phyloP scores from a whole-genome alignment of 1,140 invertebrate genomes.

The Camponotus pennsylvanicus region DNA sequence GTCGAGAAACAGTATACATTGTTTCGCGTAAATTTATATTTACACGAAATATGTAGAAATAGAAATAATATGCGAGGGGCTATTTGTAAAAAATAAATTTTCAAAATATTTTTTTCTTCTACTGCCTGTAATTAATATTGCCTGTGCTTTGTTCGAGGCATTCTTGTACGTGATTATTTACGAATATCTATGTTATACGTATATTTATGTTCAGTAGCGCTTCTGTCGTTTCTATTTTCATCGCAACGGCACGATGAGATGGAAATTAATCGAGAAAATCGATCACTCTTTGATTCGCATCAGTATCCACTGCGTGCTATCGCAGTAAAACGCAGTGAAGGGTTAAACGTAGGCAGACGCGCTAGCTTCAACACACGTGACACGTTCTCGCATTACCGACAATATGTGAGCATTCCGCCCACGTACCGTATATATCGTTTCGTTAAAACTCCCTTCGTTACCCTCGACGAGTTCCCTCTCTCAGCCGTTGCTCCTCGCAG shows the following conservation, averaged over 20 bases:
- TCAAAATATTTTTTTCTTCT: neutral
- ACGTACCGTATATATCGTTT: conserved; percentile 47
- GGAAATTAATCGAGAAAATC: conserved; percentile 51
- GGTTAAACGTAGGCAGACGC: conserved; percentile 50
- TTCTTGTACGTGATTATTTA: conserved; percentile 26
- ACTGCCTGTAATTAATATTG: neutral
- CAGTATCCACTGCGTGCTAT: conserved; percentile 50
- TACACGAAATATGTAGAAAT: neutral
- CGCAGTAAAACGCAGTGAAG: conserved; percentile 34
- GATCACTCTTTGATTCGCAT: conserved; percentile 43
- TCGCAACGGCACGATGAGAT: conserved; percentile 15
- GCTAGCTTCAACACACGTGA: conserved; percentile 22
- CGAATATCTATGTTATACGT: conserved; percentile 32
- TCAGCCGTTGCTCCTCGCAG: conserved; percentile 39
- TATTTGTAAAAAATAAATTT: neutral
- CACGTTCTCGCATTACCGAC: conserved; percentile 61
- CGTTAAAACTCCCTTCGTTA: conserved; percentile 63
- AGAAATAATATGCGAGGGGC: neutral
- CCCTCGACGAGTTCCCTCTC: conserved; percentile 39
- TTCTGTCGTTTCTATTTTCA: conserved; percentile 39
- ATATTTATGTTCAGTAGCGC: conserved; percentile 20
- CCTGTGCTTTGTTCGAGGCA: neutral
- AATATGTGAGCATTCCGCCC: conserved; percentile 56
- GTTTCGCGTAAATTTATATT: neutral
- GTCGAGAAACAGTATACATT: neutral